These are phyloP conservation scores for Falco biarmicus DNA, from an alignment of 2,797 vertebrate genomes.

Conservation along the genomic window DNA sequence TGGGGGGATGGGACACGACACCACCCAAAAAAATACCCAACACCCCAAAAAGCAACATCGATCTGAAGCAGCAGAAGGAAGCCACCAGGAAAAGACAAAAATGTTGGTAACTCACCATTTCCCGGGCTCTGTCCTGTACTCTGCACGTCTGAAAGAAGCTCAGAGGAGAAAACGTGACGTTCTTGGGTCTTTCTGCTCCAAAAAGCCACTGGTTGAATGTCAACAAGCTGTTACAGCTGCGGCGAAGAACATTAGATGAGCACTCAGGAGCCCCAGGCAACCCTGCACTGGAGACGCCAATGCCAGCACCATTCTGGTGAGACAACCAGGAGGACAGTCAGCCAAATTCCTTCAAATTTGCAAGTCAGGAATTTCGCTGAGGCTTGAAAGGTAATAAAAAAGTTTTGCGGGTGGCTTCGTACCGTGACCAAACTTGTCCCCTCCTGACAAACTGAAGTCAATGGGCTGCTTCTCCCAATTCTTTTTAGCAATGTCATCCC, in stretches of 20 bases:
- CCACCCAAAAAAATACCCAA: too few species aligned
- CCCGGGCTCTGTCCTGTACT: neutral
- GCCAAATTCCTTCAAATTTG: neutral
- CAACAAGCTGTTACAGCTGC: neutral
- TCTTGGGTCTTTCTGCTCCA: neutral
- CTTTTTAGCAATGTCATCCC: neutral
- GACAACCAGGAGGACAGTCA: neutral
- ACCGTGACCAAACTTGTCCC: neutral
- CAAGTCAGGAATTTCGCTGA: neutral
- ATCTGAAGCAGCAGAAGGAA: neutral
- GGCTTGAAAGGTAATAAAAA: neutral
- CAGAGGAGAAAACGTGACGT: neutral
- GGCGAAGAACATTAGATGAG: neutral
- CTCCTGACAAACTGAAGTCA: neutral
- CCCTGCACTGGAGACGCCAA: neutral
- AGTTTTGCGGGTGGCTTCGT: neutral
- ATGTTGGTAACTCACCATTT: neutral
- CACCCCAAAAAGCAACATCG: too few species aligned
- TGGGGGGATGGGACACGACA: too few species aligned
- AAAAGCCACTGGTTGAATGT: neutral
- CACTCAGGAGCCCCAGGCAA: neutral
- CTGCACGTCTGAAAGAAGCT: neutral
- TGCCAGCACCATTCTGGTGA: neutral
- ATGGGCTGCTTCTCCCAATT: neutral
- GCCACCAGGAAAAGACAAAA: neutral